These are phyloP conservation scores for Drosophila willistoni DNA, from an alignment of 1,140 invertebrate genomes.

Conservation along the genomic window DNA sequence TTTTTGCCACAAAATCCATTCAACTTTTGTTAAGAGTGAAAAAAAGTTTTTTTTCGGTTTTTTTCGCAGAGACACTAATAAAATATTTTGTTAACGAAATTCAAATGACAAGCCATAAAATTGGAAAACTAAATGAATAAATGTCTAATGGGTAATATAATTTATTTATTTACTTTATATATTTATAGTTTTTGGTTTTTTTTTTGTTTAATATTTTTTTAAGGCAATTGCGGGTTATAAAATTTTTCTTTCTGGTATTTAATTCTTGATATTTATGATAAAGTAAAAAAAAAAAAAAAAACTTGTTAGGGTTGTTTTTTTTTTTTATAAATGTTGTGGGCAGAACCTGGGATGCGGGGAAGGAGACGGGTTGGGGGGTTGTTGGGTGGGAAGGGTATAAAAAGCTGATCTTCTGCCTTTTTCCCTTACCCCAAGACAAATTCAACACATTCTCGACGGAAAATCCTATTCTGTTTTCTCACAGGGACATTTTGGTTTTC, in stretches of 20 bases:
- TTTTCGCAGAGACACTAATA: background rate
- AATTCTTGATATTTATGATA: conserved; percentile 50
- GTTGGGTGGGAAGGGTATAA: background rate
- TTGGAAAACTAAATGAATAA: conserved; percentile 26
- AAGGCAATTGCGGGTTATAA: conserved; percentile 64
- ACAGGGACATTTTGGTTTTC: conserved; percentile 14
- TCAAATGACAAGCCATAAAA: conserved; percentile 59
- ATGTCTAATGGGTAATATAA: conserved; percentile 73
- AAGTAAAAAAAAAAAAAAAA: conserved; percentile 2
- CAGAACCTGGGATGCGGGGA: background rate
- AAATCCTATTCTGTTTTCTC: conserved; percentile 8
- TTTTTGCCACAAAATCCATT: conserved; percentile 29
- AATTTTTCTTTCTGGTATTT: conserved; percentile 40
- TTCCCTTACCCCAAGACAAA: background rate
- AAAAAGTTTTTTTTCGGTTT: conserved; percentile 1
- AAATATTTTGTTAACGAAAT: conserved; percentile 44
- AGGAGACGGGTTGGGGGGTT: no score
- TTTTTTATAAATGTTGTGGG: background rate
- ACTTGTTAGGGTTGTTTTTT: no score
- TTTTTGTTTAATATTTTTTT: conserved; percentile 25
- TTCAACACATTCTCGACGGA: conserved; percentile 8
- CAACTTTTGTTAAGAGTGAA: conserved; percentile 40
- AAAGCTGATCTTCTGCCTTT: background rate
- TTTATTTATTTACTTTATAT: conserved; percentile 36
- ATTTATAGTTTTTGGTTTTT: conserved; percentile 6